These are phyloP conservation scores for Mycetomoellerius zeteki DNA, from an alignment of 1,140 invertebrate species.

Conservation along the genomic window DNA sequence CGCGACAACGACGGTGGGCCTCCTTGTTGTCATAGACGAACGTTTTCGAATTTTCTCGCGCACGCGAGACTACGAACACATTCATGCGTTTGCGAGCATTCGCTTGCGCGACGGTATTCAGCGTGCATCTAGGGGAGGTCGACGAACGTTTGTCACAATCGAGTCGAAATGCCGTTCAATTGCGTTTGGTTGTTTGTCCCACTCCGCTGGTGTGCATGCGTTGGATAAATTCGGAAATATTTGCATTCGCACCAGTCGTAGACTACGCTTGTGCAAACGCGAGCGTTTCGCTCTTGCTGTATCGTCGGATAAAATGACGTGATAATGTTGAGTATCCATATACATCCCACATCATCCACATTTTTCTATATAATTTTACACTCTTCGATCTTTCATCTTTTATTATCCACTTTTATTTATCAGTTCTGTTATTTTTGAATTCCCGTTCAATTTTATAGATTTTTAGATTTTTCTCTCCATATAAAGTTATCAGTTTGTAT, in stretches of 20 bases:
- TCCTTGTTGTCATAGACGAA: conserved; percentile 35
- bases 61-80: background rate
- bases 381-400: background rate
- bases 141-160: conserved; percentile 29
- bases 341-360: background rate
- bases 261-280: background rate
- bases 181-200: conserved; percentile 12
- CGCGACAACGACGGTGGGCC: conserved; percentile 14
- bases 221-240: conserved; percentile 40
- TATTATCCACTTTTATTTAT: background rate
- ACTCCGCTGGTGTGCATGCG: background rate
- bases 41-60: conserved; percentile 42
- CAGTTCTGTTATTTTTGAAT: background rate
- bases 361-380: background rate
- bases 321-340: background rate
- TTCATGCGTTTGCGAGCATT: background rate
- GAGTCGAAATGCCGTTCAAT: conserved; percentile 36
- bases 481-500: background rate
- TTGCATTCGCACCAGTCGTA: conserved; percentile 1
- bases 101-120: background rate
- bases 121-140: conserved; percentile 15
- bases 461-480: background rate
- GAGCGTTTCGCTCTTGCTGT: background rate
- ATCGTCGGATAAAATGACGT: background rate
- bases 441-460: background rate